Percentiles rank a stretch among this genome's conserved stretches.
Conservation (phyloP, 2,888 invertebrate genomes). For the Eilema depressum region DNA sequence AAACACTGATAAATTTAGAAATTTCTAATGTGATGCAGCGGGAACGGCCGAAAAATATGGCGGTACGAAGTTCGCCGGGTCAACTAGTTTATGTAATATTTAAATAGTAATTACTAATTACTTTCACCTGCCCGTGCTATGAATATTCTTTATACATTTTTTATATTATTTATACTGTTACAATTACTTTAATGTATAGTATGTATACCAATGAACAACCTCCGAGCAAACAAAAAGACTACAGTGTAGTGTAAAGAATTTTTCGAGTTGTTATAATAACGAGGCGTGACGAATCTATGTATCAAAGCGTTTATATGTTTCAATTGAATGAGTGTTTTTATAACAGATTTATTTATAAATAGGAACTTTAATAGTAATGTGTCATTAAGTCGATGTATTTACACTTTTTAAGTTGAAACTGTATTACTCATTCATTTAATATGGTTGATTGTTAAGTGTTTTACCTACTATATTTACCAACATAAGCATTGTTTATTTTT, state of each 20-base stretch:
- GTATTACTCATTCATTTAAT: constrained; percentile 11
- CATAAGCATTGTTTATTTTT: not conserved
- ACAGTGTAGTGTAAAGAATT: constrained; percentile 44
- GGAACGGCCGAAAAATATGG: too few relatives aligned
- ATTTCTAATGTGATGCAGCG: too few relatives aligned
- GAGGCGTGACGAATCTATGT: constrained; percentile 48
- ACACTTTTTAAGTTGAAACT: constrained; percentile 4
- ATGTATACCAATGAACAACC: constrained; percentile 47
- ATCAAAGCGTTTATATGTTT: constrained; percentile 46
- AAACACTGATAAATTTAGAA: too few relatives aligned
- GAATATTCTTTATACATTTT: not conserved
- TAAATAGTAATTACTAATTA: not conserved
- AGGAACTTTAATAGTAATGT: constrained; percentile 26
- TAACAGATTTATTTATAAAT: constrained; percentile 28
- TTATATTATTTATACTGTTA: not conserved
- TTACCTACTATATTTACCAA: not conserved
- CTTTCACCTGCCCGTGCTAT: not conserved
- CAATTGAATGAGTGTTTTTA: constrained; percentile 43
- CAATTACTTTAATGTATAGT: not conserved
- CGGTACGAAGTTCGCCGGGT: too few relatives aligned
- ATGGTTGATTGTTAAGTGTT: not conserved
- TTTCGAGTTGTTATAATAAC: constrained; percentile 46
- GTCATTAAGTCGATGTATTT: constrained; percentile 25
- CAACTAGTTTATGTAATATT: not conserved
- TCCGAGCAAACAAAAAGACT: constrained; percentile 57